Evolutionary conservation across 2,888 invertebrate genomes (phyloP).

Genomic region (Mycogona germanica): DNA sequence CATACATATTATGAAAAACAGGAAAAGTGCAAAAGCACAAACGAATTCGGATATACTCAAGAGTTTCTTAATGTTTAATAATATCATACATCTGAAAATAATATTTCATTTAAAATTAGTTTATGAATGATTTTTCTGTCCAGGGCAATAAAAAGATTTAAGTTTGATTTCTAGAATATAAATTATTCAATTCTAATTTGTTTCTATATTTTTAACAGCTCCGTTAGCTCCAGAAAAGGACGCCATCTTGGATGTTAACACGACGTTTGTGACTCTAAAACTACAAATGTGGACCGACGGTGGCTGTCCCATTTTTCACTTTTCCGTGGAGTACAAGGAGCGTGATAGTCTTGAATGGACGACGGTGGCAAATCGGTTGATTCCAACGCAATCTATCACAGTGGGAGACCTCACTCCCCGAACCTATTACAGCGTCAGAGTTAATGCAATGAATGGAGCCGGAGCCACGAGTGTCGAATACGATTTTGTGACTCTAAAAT

Average conservation of each 20-base stretch:
- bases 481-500: slow-evolving; percentile 16
- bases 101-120: too few relatives aligned
- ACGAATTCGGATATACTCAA: too few relatives aligned
- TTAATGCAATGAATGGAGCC: slow-evolving; percentile 18
- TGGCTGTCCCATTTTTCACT: slow-evolving; percentile 67
- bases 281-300: slow-evolving; percentile 73
- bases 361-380: slow-evolving; percentile 40
- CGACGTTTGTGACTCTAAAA: slow-evolving; percentile 62
- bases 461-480: slow-evolving; percentile 20
- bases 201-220: too few relatives aligned
- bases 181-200: too few relatives aligned
- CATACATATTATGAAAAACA: too few relatives aligned
- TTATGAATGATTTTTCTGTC: too few relatives aligned
- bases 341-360: slow-evolving; percentile 39
- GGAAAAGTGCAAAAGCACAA: too few relatives aligned
- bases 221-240: slow-evolving; percentile 60
- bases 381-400: slow-evolving; percentile 39
- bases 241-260: slow-evolving; percentile 64
- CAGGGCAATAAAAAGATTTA: too few relatives aligned
- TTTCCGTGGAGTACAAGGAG: slow-evolving; percentile 49
- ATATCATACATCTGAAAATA: too few relatives aligned
- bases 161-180: too few relatives aligned
- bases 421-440: slow-evolving; percentile 13
- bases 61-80: too few relatives aligned
- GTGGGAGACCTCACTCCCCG: slow-evolving; percentile 20